Conservation (phyloP, 2,113 vertebrate species). For the Tapirus terrestris region DNA sequence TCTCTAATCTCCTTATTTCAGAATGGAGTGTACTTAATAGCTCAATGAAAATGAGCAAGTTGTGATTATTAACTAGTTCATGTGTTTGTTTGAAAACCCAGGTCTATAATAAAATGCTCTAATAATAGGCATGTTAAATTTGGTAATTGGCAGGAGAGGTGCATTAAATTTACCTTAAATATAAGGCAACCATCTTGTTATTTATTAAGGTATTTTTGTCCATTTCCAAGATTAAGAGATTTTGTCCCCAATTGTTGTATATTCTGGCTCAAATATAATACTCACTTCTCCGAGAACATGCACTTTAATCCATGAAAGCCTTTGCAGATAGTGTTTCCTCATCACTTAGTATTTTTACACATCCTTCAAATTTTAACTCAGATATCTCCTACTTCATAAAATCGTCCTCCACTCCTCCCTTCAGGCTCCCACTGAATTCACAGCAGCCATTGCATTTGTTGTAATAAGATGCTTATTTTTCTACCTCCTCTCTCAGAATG, state of each 20-base stretch:
- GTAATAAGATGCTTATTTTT: neutral
- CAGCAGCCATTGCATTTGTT: neutral
- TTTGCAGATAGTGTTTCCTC: neutral
- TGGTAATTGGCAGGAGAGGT: neutral
- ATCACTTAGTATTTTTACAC: neutral
- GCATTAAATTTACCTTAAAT: neutral
- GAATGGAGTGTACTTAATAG: neutral
- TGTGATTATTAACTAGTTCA: neutral
- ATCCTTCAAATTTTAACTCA: neutral
- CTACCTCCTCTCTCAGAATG: neutral
- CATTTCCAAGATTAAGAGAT: neutral
- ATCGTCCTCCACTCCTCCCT: neutral
- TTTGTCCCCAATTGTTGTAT: neutral
- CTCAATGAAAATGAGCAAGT: neutral
- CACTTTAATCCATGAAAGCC: neutral
- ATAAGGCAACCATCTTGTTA: neutral
- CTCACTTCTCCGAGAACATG: neutral
- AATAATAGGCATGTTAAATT: neutral
- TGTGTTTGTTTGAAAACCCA: neutral
- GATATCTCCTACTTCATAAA: neutral
- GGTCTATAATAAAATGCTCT: neutral
- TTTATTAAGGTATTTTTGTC: neutral
- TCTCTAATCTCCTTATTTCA: conserved; percentile 50
- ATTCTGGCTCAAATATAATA: neutral
- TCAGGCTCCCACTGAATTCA: neutral